These are phyloP conservation scores for Takifugu rubripes DNA, from an alignment of 2,797 vertebrate genomes.

Conservation along the genomic window DNA sequence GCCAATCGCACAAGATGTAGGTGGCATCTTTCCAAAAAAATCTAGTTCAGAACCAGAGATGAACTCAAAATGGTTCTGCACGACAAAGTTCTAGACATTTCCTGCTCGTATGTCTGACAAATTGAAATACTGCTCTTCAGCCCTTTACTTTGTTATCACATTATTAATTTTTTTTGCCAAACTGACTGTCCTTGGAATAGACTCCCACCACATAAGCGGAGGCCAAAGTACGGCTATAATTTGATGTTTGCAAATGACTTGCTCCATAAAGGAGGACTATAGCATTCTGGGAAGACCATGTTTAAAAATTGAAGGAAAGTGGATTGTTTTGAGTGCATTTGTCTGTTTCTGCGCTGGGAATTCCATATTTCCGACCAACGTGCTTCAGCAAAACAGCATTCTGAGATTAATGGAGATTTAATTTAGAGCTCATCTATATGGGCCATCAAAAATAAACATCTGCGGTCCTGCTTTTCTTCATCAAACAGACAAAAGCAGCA, in stretches of 20 bases:
- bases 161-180: slow-evolving; percentile 11
- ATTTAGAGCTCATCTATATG: slow-evolving; percentile 2
- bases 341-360: background rate
- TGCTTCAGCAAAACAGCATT: too few relatives aligned
- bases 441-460: slow-evolving; percentile 23
- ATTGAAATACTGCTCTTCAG: slow-evolving; percentile 1
- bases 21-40: slow-evolving; percentile 21
- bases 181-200: slow-evolving; percentile 25
- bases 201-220: slow-evolving; percentile 27
- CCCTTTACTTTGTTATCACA: slow-evolving; percentile 24
- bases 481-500: slow-evolving; percentile 13
- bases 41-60: slow-evolving; percentile 25
- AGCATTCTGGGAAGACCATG: slow-evolving; percentile 7
- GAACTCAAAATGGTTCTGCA: slow-evolving; percentile 17
- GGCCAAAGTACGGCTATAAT: slow-evolving; percentile 13
- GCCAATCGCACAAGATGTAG: slow-evolving; percentile 16
- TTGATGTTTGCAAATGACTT: slow-evolving; percentile 29
- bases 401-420: background rate
- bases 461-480: slow-evolving; percentile 22
- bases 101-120: slow-evolving; percentile 15
- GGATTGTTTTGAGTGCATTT: slow-evolving; percentile 7
- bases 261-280: slow-evolving; percentile 1
- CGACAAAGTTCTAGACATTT: slow-evolving; percentile 25
- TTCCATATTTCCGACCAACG: slow-evolving; percentile 3
- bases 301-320: slow-evolving; percentile 5